Evolutionary conservation across 2,113 vertebrate genomes (phyloP).

Genomic region (Acrocephalus kingi): DNA sequence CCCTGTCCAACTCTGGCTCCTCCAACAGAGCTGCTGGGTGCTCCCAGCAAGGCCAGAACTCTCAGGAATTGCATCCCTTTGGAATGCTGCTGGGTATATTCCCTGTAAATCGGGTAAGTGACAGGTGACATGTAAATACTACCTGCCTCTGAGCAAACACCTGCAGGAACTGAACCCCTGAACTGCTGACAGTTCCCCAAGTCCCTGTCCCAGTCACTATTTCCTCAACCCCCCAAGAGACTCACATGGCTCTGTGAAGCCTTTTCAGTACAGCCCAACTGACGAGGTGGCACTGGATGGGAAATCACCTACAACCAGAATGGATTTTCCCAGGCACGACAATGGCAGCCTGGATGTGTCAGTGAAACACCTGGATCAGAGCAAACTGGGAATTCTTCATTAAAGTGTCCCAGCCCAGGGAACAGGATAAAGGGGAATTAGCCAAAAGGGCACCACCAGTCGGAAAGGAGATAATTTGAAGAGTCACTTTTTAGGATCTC

Average conservation of each 20-base stretch:
- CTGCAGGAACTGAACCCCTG: neutral
- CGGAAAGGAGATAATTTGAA: neutral
- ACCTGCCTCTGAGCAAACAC: neutral
- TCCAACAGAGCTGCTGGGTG: neutral
- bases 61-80: neutral
- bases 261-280: neutral
- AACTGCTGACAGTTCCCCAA: neutral
- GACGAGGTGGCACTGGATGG: neutral
- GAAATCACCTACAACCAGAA: neutral
- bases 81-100: too few relatives aligned
- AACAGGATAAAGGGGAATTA: neutral
- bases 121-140: neutral
- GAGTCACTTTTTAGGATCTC: neutral
- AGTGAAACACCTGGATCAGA: neutral
- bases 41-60: neutral
- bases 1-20: accelerated
- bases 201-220: neutral
- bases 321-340: neutral
- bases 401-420: neutral
- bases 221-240: neutral
- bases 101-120: neutral
- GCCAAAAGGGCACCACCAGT: neutral
- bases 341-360: neutral
- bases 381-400: neutral
- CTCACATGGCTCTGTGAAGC: accelerated